phyloP scores from a whole-genome alignment of 1,140 invertebrate genomes.

The Eueides isabella region DNA sequence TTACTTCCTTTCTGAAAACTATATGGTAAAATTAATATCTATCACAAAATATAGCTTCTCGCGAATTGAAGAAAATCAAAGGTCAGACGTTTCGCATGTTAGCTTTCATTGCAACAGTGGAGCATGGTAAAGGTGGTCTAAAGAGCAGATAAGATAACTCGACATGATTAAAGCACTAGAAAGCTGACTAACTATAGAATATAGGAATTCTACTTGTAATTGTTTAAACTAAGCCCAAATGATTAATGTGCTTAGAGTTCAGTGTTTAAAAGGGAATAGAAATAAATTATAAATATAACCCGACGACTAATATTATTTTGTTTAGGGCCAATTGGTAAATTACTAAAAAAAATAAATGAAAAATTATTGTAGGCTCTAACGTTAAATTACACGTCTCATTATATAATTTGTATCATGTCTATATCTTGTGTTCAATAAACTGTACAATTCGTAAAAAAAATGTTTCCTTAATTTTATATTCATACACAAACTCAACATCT shows the following conservation, averaged over 20 bases:
- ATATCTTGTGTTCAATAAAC: no score
- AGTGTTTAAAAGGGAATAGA: constrained; percentile 22
- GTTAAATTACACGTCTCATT: neutral
- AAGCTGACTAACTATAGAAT: constrained; percentile 32
- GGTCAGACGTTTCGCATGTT: constrained; percentile 35
- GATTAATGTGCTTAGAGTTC: constrained; percentile 24
- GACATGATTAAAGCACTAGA: constrained; percentile 35
- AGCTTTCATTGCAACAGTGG: constrained; percentile 34
- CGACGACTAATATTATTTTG: neutral
- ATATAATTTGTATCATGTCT: no score
- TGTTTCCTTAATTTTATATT: neutral
- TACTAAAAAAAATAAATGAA: neutral
- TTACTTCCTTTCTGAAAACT: constrained; percentile 16
- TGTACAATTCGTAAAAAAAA: no score
- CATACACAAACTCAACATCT: neutral
- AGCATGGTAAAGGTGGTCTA: constrained; percentile 25
- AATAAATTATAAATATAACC: neutral
- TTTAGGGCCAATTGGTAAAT: neutral
- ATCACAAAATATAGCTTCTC: constrained; percentile 23
- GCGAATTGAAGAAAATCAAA: constrained; percentile 31
- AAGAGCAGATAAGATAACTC: constrained; percentile 36
- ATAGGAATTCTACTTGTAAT: constrained; percentile 34
- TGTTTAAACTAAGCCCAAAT: constrained; percentile 21
- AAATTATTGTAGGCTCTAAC: neutral
- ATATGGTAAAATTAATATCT: constrained; percentile 21